Percentiles rank a stretch among this genome's conserved stretches.
Evolutionary conservation across 2,888 invertebrate genomes (phyloP).

Genomic region (Synanthedon andrenaeformis): DNA sequence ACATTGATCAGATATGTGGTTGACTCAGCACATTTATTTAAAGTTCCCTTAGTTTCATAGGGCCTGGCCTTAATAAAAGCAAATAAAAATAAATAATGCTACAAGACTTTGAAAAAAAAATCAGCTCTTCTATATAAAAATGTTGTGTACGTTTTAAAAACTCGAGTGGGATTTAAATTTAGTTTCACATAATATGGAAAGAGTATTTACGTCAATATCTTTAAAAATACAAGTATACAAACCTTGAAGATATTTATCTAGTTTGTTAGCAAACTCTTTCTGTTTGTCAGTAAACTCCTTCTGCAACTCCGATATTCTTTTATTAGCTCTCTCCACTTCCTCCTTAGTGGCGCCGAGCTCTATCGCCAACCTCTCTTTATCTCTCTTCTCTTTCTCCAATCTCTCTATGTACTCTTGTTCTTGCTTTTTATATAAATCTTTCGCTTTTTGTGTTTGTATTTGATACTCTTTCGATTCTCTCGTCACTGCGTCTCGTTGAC

Average conservation of each 20-base stretch:
- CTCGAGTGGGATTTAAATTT: background rate
- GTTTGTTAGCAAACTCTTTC: conserved; percentile 55
- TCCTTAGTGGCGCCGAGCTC: conserved; percentile 60
- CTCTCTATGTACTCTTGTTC: conserved; percentile 57
- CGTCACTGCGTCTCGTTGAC: conserved; percentile 69
- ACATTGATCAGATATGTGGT: too few relatives aligned
- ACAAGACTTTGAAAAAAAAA: too few relatives aligned
- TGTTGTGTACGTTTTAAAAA: background rate
- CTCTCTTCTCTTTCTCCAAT: conserved; percentile 64
- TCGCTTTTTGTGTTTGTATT: conserved; percentile 43
- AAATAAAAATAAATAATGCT: too few relatives aligned
- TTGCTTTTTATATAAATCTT: conserved; percentile 42
- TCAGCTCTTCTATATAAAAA: background rate
- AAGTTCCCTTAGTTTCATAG: too few relatives aligned
- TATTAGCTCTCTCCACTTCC: conserved; percentile 67
- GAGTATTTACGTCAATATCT: too few relatives aligned
- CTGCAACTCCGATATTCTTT: conserved; percentile 67
- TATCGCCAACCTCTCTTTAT: conserved; percentile 54
- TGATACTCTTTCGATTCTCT: conserved; percentile 69
- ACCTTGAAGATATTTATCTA: conserved; percentile 55
- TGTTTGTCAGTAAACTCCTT: conserved; percentile 67
- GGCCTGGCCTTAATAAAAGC: too few relatives aligned
- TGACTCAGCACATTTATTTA: too few relatives aligned
- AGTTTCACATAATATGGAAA: background rate
- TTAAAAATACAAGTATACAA: too few relatives aligned